These are phyloP conservation scores for Holacanthella duospinosa DNA, from an alignment of 2,888 invertebrate genomes.

Conservation along the genomic window DNA sequence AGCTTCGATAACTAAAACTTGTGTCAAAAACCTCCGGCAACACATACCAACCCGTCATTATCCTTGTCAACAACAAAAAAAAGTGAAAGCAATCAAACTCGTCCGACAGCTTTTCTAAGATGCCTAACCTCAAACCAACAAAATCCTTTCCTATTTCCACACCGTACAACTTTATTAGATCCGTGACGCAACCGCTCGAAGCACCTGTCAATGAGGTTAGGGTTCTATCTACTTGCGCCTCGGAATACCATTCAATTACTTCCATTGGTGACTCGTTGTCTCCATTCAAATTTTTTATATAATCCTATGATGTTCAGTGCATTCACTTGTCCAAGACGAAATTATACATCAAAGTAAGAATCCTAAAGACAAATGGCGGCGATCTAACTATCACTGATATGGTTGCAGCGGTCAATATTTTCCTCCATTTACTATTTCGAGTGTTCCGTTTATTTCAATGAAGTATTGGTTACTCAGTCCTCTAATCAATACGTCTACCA, in stretches of 20 bases:
- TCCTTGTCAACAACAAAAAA: too few species aligned
- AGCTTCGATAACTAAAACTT: too few species aligned
- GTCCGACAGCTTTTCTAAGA: neutral
- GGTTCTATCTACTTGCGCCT: neutral
- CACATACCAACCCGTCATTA: too few species aligned
- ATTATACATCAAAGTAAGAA: constrained; percentile 12
- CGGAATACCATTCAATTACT: constrained; percentile 11
- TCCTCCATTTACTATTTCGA: constrained; percentile 15
- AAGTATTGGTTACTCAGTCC: neutral
- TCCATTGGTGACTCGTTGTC: neutral
- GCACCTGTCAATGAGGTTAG: constrained; percentile 18
- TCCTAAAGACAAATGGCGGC: neutral
- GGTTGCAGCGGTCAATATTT: constrained; percentile 16
- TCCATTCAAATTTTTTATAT: constrained; percentile 18
- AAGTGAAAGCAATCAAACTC: neutral
- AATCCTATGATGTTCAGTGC: constrained; percentile 18
- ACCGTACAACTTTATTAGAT: neutral
- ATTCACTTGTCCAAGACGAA: constrained; percentile 11
- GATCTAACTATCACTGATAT: constrained; percentile 4
- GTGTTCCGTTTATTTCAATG: constrained; percentile 7
- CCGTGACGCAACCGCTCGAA: constrained; percentile 16
- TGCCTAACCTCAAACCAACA: neutral
- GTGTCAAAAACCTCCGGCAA: too few species aligned
- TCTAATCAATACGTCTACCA: neutral
- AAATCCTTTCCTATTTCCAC: neutral